Evolutionary conservation across 2,113 vertebrate species (phyloP).

Genomic region (cattle (Bos taurus)): ARS-UCD2.0 NC_037332.1:53807001-53807500

Average conservation of each 20-base stretch:
- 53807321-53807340: neutral
- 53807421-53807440: neutral
- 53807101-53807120: neutral
- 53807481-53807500: neutral
- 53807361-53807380: neutral
- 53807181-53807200: neutral
- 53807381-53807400: neutral
- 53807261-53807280: neutral
- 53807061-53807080: neutral
- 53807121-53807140: neutral
- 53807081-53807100: neutral
- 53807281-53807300: neutral
- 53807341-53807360: neutral
- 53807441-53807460: constrained; percentile 19
- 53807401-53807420: neutral
- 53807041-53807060: neutral
- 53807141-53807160: neutral
- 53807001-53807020: neutral
- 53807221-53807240: neutral
- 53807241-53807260: neutral
- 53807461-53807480: constrained; percentile 22
- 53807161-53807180: neutral
- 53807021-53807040: neutral
- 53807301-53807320: neutral
- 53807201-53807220: neutral